A percentile compares a stretch with the other conserved stretches of the same genome.
phyloP scores from a whole-genome alignment of 1,140 invertebrate genomes.

The Drosophila tristis region DNA sequence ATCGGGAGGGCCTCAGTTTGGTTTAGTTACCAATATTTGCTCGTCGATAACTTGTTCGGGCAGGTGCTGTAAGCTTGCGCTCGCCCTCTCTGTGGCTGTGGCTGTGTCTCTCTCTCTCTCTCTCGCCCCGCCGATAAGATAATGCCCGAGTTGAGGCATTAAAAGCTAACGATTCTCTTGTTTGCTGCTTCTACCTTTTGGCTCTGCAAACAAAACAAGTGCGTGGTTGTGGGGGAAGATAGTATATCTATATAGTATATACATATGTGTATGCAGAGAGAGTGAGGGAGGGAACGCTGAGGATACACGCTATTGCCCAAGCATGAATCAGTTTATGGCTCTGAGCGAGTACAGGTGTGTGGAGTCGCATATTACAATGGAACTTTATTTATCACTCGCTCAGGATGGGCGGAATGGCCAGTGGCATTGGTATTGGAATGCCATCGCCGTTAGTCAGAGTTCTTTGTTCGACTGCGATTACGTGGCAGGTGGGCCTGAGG shows the following conservation, averaged over 20 bases:
- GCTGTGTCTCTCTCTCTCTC: neutral
- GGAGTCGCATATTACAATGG: constrained; percentile 32
- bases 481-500: constrained; percentile 4
- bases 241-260: constrained; percentile 10
- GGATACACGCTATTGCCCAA: constrained; percentile 18
- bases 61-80: constrained; percentile 44
- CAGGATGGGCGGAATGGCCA: constrained; percentile 30
- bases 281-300: constrained; percentile 3
- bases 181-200: constrained; percentile 34
- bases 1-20: constrained; percentile 48
- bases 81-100: constrained; percentile 2
- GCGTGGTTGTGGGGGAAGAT: constrained; percentile 23
- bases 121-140: constrained; percentile 59
- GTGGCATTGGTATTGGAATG: constrained; percentile 19
- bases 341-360: constrained; percentile 11
- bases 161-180: constrained; percentile 64
- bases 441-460: constrained; percentile 28
- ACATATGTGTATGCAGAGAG: constrained; percentile 4
- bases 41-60: constrained; percentile 71
- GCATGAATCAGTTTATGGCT: constrained; percentile 70
- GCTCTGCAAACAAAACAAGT: constrained; percentile 61
- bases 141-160: constrained; percentile 59
- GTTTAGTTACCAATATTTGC: constrained; percentile 74
- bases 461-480: constrained; percentile 12
- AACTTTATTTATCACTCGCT: constrained; percentile 30